Conservation (phyloP, 2,888 invertebrate species). For the Keiferia lycopersicella region DNA sequence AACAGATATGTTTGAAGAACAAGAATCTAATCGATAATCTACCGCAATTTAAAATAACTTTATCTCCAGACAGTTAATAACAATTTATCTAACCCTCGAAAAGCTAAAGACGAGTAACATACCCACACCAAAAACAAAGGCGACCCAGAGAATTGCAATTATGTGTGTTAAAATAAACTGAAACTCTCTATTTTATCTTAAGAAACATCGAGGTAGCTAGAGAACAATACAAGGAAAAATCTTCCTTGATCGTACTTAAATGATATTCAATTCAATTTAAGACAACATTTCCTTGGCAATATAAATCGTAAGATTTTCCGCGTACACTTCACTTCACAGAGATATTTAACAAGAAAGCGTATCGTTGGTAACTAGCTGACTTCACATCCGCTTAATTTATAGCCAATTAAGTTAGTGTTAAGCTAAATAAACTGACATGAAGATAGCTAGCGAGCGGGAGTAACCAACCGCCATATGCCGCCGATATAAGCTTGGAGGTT, state of each 20-base stretch:
- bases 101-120: no score
- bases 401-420: slow-evolving; percentile 78
- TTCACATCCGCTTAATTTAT: slow-evolving; percentile 71
- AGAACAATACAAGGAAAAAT: not conserved
- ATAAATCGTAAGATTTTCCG: slow-evolving; percentile 37
- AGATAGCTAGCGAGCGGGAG: slow-evolving; percentile 60
- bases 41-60: not conserved
- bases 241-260: not conserved
- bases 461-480: slow-evolving; percentile 48
- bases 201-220: not conserved
- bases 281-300: not conserved
- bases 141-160: no score
- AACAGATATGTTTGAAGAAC: not conserved
- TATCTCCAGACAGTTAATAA: not conserved
- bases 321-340: slow-evolving; percentile 45
- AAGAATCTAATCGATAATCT: not conserved
- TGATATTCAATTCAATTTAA: slow-evolving; percentile 4
- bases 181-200: not conserved
- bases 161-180: no score
- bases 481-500: slow-evolving; percentile 46
- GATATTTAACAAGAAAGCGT: slow-evolving; percentile 60
- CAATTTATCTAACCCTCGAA: no score
- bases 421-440: slow-evolving; percentile 73
- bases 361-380: slow-evolving; percentile 63
- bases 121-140: no score